phyloP scores from a whole-genome alignment of 64 coral and sea anemone genomes.

The Montipora cactus region DNA sequence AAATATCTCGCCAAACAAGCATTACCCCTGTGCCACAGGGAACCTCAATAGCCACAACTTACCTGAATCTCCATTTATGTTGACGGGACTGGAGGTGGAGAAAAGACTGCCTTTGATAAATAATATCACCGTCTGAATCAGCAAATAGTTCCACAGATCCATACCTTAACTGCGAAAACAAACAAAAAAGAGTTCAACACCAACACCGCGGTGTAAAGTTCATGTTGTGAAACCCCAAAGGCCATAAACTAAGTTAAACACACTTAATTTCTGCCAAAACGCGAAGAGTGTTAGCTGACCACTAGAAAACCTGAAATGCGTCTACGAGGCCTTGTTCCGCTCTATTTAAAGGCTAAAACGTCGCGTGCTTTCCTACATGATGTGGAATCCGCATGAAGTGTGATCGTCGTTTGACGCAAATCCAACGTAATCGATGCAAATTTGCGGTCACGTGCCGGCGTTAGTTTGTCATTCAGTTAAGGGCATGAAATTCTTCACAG shows the following conservation, averaged over 20 bases:
- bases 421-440: neutral
- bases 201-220: no score
- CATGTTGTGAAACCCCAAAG: no score
- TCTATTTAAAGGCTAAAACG: neutral
- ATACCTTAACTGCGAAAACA: constrained; percentile 15
- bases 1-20: no score
- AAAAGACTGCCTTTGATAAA: neutral
- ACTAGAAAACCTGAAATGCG: no score
- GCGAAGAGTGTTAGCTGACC: neutral
- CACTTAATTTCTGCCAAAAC: neutral
- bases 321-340: neutral
- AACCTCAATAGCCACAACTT: neutral
- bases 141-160: constrained; percentile 21
- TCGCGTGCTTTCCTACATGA: constrained; percentile 11
- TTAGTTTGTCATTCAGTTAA: neutral
- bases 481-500: neutral
- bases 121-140: neutral
- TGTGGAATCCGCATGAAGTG: neutral
- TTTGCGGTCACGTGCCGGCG: neutral
- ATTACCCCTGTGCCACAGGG: neutral
- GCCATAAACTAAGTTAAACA: neutral
- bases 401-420: constrained; percentile 22
- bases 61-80: constrained; percentile 29
- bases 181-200: neutral
- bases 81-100: constrained; percentile 15